These are phyloP conservation scores for Eupithecia subfuscata DNA, from an alignment of 2,888 invertebrate genomes.

Conservation along the genomic window DNA sequence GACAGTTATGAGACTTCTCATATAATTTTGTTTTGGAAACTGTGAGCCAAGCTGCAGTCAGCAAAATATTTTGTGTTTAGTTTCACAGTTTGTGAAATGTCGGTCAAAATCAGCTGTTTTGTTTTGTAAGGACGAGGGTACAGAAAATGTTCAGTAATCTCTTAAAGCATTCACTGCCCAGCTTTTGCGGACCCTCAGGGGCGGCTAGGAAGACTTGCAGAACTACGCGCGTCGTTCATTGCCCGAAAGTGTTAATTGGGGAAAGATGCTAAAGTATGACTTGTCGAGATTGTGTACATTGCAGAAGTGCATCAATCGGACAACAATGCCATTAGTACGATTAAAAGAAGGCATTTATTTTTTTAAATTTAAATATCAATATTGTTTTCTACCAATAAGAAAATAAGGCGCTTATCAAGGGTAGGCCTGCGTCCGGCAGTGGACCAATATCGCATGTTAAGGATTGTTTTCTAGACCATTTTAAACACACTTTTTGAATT, in stretches of 20 bases:
- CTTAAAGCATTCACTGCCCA: no score
- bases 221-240: no score
- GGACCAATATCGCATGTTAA: no score
- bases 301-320: background rate
- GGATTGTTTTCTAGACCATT: background rate
- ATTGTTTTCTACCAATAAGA: background rate
- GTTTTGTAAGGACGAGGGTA: background rate
- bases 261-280: background rate
- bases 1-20: slow-evolving; percentile 46
- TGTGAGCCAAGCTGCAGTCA: slow-evolving; percentile 27
- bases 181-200: no score
- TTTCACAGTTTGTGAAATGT: slow-evolving; percentile 2
- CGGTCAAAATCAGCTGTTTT: background rate
- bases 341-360: background rate
- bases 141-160: no score
- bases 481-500: background rate
- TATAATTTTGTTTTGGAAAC: slow-evolving; percentile 42
- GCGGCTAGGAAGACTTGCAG: no score
- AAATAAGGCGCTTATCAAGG: no score
- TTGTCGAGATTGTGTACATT: background rate
- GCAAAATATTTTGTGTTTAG: slow-evolving; percentile 18
- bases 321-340: background rate
- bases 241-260: no score
- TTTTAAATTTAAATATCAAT: background rate
- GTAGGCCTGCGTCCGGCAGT: no score